A percentile compares a stretch with the other conserved stretches of the same genome.
phyloP scores from a whole-genome alignment of 2,113 vertebrate genomes.

The Suricata suricatta region DNA sequence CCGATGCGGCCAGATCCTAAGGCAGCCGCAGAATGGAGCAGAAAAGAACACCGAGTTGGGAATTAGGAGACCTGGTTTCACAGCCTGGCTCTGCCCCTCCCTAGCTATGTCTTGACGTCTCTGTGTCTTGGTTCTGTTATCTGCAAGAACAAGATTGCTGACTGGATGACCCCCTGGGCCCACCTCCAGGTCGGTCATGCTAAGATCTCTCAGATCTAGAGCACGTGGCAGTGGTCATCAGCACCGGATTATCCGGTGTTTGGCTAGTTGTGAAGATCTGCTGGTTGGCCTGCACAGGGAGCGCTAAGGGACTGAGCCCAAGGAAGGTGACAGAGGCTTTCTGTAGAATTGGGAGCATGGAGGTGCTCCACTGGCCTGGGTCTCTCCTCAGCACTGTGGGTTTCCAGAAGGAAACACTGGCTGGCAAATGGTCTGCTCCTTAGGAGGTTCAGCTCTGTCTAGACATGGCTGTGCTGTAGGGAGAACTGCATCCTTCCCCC shows the following conservation, averaged over 20 bases:
- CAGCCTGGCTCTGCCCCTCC: neutral
- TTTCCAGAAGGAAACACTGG: neutral
- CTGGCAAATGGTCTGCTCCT: neutral
- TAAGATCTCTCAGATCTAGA: neutral
- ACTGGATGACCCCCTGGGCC: neutral
- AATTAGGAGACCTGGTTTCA: neutral
- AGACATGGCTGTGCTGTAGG: neutral
- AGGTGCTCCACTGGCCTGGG: neutral
- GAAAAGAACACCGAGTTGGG: neutral
- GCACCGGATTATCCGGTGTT: neutral
- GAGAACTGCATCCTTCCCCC: neutral
- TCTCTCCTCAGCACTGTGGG: neutral
- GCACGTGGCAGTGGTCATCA: accelerated
- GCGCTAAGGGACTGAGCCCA: neutral
- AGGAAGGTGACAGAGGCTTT: neutral
- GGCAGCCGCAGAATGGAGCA: neutral
- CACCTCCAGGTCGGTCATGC: neutral
- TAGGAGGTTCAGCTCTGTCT: neutral
- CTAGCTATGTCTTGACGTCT: neutral
- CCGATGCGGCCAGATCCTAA: neutral
- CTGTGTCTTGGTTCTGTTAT: neutral
- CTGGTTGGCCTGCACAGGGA: neutral
- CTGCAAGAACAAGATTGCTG: neutral
- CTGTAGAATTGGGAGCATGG: neutral
- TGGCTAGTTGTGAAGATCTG: neutral